Base-by-base conservation (phyloP, 2,113 vertebrate species). In the Nymphicus hollandicus region DNA sequence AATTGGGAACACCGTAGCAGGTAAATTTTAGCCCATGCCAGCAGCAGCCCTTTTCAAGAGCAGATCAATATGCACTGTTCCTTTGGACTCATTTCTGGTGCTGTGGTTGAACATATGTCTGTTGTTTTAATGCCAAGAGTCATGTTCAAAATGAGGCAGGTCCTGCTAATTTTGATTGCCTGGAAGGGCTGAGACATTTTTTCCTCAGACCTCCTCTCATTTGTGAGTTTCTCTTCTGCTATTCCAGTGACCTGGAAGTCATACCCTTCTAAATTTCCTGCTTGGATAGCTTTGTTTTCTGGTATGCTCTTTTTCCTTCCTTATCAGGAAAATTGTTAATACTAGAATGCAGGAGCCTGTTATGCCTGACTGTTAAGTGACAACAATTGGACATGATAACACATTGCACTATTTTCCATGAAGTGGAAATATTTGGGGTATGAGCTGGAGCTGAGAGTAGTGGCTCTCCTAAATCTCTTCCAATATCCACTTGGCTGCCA, bases 381-480 rank as follows among this genome's bases (percentile, higher is more conserved):
- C 60, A 47, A 37, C 6, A 37, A 11, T 17, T 46, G 15, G 24
- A 53, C 39, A 15, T 41, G 24, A 8, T 63, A 47, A 63, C 71
- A 19, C 3, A 3, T 37, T 49, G 39, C 15, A 29, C 53, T 58
- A 7, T 76, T 64, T 86, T 46, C 49, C 0, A 1, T 52, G 64
- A 52, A 81, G 43, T 56, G 9, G 18, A 35, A 28, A 19, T 65
- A 43, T 24, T 13, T 29, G 15, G 12, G 24, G 11, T 66, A 37
- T 0, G 0, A 55, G 8, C 39, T 87, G 41, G 52, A 72, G 41
- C 7, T 0, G 3, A 53, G 58, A 60, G n/a, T 24, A 41, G 37
- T 20, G 23, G 2, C 44, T 65, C 8, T 69, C 72, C 47, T 58
- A 16, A 39, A 52, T 28, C 14, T 76, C 17, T 77, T 47, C 24